Evolutionary conservation across 2,888 invertebrate species (phyloP), one percentile per base, ranked within the genome.

Genomic region (Oxyscelio sp.): DNA sequence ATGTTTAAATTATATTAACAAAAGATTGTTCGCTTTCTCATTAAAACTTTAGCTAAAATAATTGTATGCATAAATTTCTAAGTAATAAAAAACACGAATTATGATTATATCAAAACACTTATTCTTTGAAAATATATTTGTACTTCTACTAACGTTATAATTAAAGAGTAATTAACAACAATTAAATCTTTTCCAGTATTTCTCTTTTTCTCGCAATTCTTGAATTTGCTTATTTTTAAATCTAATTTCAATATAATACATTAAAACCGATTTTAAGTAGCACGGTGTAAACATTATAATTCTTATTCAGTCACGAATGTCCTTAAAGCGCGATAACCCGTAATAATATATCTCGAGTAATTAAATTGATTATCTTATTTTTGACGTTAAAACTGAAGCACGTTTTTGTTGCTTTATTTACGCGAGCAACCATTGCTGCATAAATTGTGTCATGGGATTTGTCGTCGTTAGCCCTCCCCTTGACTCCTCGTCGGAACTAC

Each of bases 221-320:
- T 27, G 4, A 27, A 4, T 27, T 4, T 27, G 3, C 27, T 27
- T 27, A 4, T 27, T 27, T 27, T 27, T 4, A 6, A 27, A 27
- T 4, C 6, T 6, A 27, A 27, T 27, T 3, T 6, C 4, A 27
- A 27, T 27, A 6, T 6, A 6, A 4, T 4, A 27, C 27, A 6
- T 6, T 27, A 27, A 27, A 27, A 27, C 4, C 27, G 27, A 3
- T 6, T 27, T 27, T 27, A 27, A 27, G 6, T 27, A 27, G 27
- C 27, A 27, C 27, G 27, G 27, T 27, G 27, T 27, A 27, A 40
- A 40, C 45, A 54, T 75, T 58, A 68, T 59, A 77, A 68, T 77
- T 59, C 52, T 59, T 75, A 65, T 75, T 75, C 48, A 54, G 63
- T 79, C 70, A 63, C 78, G 78, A 79, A 63, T 63, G 63, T 56